These are phyloP conservation scores for Pseudochirops corinnae DNA, from an alignment of 2,797 vertebrate species.

Conservation along the genomic window DNA sequence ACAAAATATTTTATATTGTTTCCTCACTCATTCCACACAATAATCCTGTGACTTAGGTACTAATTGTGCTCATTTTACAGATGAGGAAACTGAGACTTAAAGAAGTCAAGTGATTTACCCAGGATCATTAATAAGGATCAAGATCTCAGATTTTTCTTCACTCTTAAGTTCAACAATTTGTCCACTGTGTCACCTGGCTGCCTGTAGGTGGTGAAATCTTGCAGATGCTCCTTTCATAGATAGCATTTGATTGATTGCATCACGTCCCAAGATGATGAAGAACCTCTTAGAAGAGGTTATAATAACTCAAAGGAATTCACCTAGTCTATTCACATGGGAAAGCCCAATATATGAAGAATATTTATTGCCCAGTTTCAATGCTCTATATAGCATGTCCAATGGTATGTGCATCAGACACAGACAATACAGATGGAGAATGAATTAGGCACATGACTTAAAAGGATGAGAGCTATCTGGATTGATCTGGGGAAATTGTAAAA, in stretches of 20 bases:
- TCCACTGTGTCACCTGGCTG: neutral
- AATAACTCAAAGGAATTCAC: neutral
- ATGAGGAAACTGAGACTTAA: constrained; percentile 30
- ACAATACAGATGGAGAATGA: neutral
- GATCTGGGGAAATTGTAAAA: neutral
- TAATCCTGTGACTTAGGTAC: neutral
- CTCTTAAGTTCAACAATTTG: neutral
- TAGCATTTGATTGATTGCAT: neutral
- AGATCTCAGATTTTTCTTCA: neutral
- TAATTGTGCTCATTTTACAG: constrained; percentile 29
- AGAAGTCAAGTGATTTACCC: neutral
- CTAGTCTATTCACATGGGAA: neutral
- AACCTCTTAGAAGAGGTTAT: neutral
- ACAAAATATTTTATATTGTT: constrained; percentile 41
- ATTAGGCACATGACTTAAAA: neutral
- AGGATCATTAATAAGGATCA: neutral
- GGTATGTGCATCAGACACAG: neutral
- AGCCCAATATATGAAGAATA: neutral
- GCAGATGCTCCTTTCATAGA: neutral
- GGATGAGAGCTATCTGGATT: neutral
- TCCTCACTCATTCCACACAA: constrained; percentile 50
- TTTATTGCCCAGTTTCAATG: neutral
- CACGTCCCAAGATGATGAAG: neutral
- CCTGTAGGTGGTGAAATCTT: neutral
- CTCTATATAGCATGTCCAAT: neutral